Conservation (phyloP, 1,140 invertebrate genomes). For the Bombus picipes region DNA sequence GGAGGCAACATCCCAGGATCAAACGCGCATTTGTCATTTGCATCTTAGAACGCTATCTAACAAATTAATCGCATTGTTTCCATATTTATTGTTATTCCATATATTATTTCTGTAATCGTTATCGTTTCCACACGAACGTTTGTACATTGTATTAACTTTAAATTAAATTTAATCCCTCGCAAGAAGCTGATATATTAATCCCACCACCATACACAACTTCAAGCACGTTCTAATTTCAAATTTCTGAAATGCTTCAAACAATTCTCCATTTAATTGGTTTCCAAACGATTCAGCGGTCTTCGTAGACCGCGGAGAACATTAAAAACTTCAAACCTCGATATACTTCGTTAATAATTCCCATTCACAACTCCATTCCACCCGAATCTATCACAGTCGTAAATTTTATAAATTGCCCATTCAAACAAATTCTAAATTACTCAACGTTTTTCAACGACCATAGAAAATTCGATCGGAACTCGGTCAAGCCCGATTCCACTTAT, state of each 20-base stretch:
- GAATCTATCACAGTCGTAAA: background rate
- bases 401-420: too few species aligned
- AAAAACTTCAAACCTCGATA: background rate
- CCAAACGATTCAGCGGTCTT: background rate
- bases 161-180: background rate
- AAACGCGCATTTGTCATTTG: conserved; percentile 54
- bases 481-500: too few species aligned
- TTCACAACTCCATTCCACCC: background rate
- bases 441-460: too few species aligned
- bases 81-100: background rate
- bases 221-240: background rate
- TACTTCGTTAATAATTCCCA: background rate
- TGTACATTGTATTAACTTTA: background rate
- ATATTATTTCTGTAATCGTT: background rate
- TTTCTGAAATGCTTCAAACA: background rate
- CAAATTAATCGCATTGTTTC: conserved; percentile 18
- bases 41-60: conserved; percentile 64
- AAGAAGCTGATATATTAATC: background rate
- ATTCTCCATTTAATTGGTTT: background rate
- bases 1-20: conserved; percentile 66
- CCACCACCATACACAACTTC: too few species aligned
- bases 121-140: background rate
- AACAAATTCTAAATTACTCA: too few species aligned
- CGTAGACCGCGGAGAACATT: background rate
- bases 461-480: too few species aligned